Evolutionary conservation across 2,797 vertebrate species (phyloP), one percentile per base, ranked within the genome.

Genomic region (Anomalospiza imberbis): DNA sequence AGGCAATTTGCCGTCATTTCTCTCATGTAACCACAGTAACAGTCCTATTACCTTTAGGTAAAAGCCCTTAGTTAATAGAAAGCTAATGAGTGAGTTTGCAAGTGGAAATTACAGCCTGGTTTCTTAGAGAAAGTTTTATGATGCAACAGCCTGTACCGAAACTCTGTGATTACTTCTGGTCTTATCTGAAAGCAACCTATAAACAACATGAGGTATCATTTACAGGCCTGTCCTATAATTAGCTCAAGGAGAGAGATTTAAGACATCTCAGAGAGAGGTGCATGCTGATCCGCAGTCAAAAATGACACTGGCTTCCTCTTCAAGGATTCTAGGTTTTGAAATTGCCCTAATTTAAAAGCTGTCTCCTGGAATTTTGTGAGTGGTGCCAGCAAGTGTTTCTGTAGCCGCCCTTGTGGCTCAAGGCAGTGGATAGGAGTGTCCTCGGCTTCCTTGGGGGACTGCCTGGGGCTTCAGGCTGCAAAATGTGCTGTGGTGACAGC

Each of bases 101-200:
- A 93, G 60, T 0, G 17, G 34, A 86, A 89, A 89, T 84, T 42
- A 38, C 2, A 0, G 13, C 19, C 54, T 81, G 70, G 29, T 47
- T 89, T 75, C 62, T 84, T 50, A 47, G 60, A 88, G 88, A 92
- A 73, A 78, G 93, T 72, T 75, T 92, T 85, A 22, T 70, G 93
- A 55, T 81, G 90, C 36, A 85, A 91, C 26, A 53, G 3, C 24
- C 54, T 89, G 31, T 60, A 94, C 18, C 0, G 66, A 91, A 95
- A 97, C 82, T 61, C 48, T 5, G 8, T 53, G 26, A 50, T 78
- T 57, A 51, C 80, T 74, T 88, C 82, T 77, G 76, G 58, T 65
- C 53, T 83, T 60, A 40, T 67, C n/a, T 78, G 82, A 78, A 55
- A 89, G 36, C 26, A 84, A 13, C 7, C 19, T 25, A 25, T 84